phyloP scores from a whole-genome alignment of 2,113 vertebrate species.

The Amblyornis subalaris region DNA sequence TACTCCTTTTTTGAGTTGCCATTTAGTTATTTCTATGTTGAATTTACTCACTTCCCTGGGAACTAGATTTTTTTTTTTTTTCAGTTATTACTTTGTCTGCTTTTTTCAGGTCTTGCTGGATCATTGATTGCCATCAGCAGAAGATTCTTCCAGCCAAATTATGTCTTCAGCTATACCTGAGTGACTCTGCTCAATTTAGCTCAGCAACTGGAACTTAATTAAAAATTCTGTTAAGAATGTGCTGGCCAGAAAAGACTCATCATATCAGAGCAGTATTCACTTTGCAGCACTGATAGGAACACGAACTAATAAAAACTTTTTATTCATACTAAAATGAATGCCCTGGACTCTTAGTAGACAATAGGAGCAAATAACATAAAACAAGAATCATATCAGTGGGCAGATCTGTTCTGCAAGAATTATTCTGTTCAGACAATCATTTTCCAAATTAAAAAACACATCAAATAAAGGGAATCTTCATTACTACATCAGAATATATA shows the following conservation, averaged over 20 bases:
- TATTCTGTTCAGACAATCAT: background rate
- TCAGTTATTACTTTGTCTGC: background rate
- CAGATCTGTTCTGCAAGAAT: background rate
- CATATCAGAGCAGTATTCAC: background rate
- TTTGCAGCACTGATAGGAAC: background rate
- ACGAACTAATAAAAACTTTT: background rate
- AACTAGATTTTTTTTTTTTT: background rate
- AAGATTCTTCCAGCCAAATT: constrained; percentile 3
- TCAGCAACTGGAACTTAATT: constrained; percentile 5
- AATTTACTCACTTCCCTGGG: background rate
- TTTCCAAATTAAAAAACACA: background rate
- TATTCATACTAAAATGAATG: background rate
- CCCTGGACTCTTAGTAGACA: background rate
- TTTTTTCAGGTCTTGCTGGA: background rate
- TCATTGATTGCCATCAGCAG: background rate
- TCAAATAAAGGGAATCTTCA: background rate
- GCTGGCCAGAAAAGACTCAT: background rate
- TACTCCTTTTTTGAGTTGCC: background rate
- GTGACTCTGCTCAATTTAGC: background rate
- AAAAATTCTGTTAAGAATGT: background rate
- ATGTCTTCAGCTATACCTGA: constrained; percentile 1
- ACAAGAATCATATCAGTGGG: background rate
- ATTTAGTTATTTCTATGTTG: background rate
- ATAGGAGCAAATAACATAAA: background rate
- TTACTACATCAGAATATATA: background rate